These are phyloP conservation scores for Perodicticus potto DNA, from an alignment of 2,797 vertebrate genomes.

Conservation along the genomic window DNA sequence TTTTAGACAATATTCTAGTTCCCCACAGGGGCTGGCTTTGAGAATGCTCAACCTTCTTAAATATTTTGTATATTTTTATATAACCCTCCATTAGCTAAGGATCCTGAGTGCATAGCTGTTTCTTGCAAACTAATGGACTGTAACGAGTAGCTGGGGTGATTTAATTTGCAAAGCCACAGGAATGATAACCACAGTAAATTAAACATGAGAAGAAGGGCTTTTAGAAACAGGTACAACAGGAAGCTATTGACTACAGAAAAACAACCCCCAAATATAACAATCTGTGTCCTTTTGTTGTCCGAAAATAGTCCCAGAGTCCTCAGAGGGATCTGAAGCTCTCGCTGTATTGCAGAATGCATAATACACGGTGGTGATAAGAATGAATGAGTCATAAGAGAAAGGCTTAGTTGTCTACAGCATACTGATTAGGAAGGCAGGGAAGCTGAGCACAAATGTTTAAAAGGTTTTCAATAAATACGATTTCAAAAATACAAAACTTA, in stretches of 20 bases:
- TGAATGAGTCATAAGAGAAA: constrained; percentile 63
- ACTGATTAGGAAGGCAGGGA: constrained; percentile 46
- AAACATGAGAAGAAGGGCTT: constrained; percentile 54
- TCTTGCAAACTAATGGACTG: constrained; percentile 59
- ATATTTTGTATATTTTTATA: constrained; percentile 57
- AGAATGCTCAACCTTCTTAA: constrained; percentile 23
- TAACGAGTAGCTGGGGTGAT: constrained; percentile 59
- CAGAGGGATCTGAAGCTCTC: neutral
- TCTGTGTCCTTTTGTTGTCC: neutral
- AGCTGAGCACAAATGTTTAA: constrained; percentile 54
- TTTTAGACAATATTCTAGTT: neutral
- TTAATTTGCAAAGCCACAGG: constrained; percentile 59
- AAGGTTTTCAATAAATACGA: constrained; percentile 39
- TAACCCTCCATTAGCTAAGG: constrained; percentile 40
- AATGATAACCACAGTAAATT: constrained; percentile 52
- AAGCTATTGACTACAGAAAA: constrained; percentile 49
- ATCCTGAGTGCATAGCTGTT: constrained; percentile 7
- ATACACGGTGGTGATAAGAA: neutral
- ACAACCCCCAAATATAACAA: neutral
- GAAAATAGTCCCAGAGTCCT: constrained; percentile 8
- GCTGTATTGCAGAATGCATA: neutral
- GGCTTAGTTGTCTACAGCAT: neutral
- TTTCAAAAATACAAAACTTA: constrained; percentile 48
- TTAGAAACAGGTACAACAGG: constrained; percentile 57
- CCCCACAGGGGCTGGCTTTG: neutral